phyloP scores from a whole-genome alignment of 92 coral and sea anemone genomes.

The Porites rus region DNA sequence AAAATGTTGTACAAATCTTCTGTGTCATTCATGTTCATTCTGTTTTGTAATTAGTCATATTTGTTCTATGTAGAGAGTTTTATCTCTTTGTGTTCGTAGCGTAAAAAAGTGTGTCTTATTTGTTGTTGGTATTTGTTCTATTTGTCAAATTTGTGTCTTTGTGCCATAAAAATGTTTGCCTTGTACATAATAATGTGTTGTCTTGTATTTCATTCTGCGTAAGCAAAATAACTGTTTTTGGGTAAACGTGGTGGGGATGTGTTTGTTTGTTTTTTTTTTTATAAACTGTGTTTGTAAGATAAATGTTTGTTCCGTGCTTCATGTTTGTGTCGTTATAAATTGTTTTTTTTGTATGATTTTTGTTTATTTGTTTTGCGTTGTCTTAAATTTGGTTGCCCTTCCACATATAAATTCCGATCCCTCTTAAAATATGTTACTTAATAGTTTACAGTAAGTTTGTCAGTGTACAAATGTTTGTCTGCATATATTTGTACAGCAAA shows the following conservation, averaged over 20 bases:
- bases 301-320: neutral
- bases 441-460: neutral
- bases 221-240: no score
- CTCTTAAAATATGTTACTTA: neutral
- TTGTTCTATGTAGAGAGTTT: no score
- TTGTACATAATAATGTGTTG: neutral
- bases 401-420: neutral
- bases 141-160: neutral
- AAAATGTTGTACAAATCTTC: neutral
- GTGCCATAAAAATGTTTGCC: neutral
- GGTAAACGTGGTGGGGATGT: no score
- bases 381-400: neutral
- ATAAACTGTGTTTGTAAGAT: no score
- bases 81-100: no score
- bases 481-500: neutral
- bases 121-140: no score
- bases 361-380: conserved; percentile 8
- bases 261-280: neutral
- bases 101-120: no score
- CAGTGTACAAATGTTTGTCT: neutral
- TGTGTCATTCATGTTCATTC: neutral
- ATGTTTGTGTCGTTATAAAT: neutral
- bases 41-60: neutral
- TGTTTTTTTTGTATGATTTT: neutral
- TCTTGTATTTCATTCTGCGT: no score